Conservation (phyloP, 1,140 invertebrate species). For the Eueides isabella region DNA sequence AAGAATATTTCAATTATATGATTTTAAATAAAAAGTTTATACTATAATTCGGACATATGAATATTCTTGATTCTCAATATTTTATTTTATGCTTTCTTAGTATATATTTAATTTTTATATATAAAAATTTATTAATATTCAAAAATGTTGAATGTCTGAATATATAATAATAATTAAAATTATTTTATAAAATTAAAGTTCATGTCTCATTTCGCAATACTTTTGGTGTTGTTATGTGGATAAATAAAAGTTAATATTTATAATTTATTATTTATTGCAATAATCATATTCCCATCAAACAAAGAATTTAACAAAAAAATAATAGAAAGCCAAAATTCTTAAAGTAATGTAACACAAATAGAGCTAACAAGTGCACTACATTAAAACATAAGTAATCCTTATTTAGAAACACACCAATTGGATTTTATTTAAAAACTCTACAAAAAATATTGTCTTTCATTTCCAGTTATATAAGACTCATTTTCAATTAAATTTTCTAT, state of each 20-base stretch:
- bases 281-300: constrained; percentile 62
- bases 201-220: not conserved
- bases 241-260: not conserved
- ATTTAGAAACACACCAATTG: not conserved
- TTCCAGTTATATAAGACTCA: constrained; percentile 47
- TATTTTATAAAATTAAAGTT: not conserved
- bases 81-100: too few relatives aligned
- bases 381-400: constrained; percentile 5
- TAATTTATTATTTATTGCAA: constrained; percentile 58
- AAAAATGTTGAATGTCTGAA: too few relatives aligned
- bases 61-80: too few relatives aligned
- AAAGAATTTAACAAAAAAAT: constrained; percentile 56
- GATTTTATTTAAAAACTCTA: constrained; percentile 32
- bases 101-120: too few relatives aligned
- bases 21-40: too few relatives aligned
- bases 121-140: too few relatives aligned
- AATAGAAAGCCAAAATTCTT: constrained; percentile 34
- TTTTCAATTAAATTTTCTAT: constrained; percentile 8
- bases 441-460: constrained; percentile 69
- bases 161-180: too few relatives aligned
- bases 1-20: too few relatives aligned
- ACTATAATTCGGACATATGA: too few relatives aligned
- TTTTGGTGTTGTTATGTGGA: not conserved
- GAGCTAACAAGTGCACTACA: constrained; percentile 1
- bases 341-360: constrained; percentile 20